These are phyloP conservation scores for Leptinotarsa rubiginosa DNA, from an alignment of 2,888 invertebrate species.

Conservation along the genomic window DNA sequence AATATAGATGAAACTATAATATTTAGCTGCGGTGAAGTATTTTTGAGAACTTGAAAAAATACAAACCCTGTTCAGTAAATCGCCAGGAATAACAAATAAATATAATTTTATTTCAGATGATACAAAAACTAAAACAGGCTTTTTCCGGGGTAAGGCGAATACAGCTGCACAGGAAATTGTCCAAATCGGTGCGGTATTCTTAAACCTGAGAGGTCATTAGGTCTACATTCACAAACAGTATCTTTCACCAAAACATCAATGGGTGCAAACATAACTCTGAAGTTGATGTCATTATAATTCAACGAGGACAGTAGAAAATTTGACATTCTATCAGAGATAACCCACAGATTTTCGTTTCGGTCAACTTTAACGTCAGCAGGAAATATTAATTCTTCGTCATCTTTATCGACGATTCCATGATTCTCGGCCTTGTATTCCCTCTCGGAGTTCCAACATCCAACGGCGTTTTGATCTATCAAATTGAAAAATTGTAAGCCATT, in stretches of 20 bases:
- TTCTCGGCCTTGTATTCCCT: slow-evolving; percentile 75
- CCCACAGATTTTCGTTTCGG: slow-evolving; percentile 79
- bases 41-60: neutral
- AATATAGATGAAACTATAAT: too few species aligned
- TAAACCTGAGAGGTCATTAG: neutral
- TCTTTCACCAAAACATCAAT: slow-evolving; percentile 75
- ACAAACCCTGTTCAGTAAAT: neutral
- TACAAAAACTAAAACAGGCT: neutral
- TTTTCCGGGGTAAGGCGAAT: neutral
- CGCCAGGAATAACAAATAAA: neutral
- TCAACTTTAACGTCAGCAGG: slow-evolving; percentile 84
- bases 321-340: slow-evolving; percentile 86
- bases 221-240: slow-evolving; percentile 77
- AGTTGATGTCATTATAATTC: slow-evolving; percentile 82
- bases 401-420: slow-evolving; percentile 78
- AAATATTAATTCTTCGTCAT: slow-evolving; percentile 81
- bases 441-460: slow-evolving; percentile 82
- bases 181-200: neutral
- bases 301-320: slow-evolving; percentile 76
- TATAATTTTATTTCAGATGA: neutral
- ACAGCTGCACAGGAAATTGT: neutral
- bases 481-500: slow-evolving; percentile 82
- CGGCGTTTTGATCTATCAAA: slow-evolving; percentile 83
- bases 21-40: too few species aligned
- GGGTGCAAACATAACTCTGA: slow-evolving; percentile 79